Base-by-base conservation (phyloP, 1,140 invertebrate genomes). In the Caenorhabditis brenneri region DNA sequence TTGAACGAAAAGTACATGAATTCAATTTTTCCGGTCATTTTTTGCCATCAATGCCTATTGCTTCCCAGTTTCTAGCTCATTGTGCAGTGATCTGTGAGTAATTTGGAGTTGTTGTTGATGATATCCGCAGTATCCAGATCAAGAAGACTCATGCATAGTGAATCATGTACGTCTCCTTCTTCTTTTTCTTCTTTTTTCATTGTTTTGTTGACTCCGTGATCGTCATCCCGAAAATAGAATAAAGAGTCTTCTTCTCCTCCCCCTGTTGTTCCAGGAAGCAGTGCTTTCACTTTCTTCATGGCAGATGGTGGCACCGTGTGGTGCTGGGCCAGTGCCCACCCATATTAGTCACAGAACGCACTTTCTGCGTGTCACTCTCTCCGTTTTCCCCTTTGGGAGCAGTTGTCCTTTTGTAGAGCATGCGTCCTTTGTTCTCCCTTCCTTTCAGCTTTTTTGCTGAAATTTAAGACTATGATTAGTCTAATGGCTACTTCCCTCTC, bases 111-210 rank as follows among this genome's bases (percentile, higher is more conserved):
- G n/a, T 58, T 58, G 22, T 58, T 58, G 55, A 58, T 58, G 10
- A 0, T 2, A 5, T 12, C 6, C 27, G 49, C 6, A 58, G n/a
- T 29, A 29, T 29, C 31, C 60, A 65, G 60, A 65, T 65, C 31
- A 36, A n/a, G 65, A 74, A 74, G 33, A 42, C 65, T 42, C 22
- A 74, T 74, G 65, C 65, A 74, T 74, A 74, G 65, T 46, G 19
- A 74, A 74, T 74, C 65, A 74, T 74, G 9, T 46, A 74, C 65
- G 33, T 46, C 36, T 74, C 46, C 36, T 27, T 36, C n/a, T 65
- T 15, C 31, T 65, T 36, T 4, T 36, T 10, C 1, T 33, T 19
- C 31, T 65, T 24, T 24, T 74, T 36, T 74, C 36, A 12, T 42
- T n/a, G n/a, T 31, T 33, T 46, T 39, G 36, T 24, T 74, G 36